Percentiles rank a stretch among this genome's conserved stretches.
Evolutionary conservation across 2,797 vertebrate genomes (phyloP).

Genomic region (Erethizon dorsatum): DNA sequence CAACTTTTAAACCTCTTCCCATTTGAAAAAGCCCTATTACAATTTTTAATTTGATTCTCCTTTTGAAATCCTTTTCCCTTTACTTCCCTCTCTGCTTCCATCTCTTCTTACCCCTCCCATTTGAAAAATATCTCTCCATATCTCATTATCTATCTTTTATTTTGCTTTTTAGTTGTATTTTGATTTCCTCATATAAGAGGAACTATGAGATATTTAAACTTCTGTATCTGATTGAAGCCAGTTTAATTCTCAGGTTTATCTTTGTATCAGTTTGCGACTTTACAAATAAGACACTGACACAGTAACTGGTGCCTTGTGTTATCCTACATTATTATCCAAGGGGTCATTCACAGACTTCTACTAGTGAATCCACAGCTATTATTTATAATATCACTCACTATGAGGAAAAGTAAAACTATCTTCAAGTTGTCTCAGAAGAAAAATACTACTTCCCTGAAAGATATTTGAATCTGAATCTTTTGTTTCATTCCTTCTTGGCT

Average conservation of each 20-base stretch:
- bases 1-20: not conserved
- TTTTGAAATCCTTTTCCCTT: not conserved
- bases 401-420: conserved; percentile 1
- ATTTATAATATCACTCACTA: not conserved
- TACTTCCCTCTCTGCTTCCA: not conserved
- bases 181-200: not conserved
- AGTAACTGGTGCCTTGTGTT: not conserved
- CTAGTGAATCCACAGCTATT: not conserved
- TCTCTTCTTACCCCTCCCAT: not conserved
- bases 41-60: not conserved
- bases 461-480: not conserved
- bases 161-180: not conserved
- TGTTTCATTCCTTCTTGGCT: not conserved
- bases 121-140: not conserved
- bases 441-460: conserved; percentile 16
- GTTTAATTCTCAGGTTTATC: not conserved
- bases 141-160: not conserved
- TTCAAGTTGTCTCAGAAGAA: not conserved
- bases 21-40: not conserved
- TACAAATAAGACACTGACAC: not conserved
- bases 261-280: not conserved
- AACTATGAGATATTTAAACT: not conserved
- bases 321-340: not conserved
- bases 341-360: not conserved
- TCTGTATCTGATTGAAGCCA: not conserved